A percentile compares a stretch with the other conserved stretches of the same genome.
These are phyloP conservation scores for Perccottus glenii DNA, from an alignment of 2,113 vertebrate species.

Conservation along the genomic window DNA sequence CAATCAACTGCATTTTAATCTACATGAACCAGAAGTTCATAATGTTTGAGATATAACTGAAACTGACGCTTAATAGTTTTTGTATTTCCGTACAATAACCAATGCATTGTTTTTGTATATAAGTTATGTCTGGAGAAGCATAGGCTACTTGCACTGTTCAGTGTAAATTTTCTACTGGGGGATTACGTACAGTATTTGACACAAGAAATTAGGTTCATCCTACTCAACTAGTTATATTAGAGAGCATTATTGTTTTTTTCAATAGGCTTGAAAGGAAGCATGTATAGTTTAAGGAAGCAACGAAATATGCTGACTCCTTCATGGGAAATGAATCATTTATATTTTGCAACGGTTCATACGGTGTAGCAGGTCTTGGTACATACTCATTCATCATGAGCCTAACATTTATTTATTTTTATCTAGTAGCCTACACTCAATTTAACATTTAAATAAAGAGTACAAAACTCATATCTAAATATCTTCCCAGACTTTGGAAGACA, in stretches of 20 bases:
- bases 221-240: not conserved
- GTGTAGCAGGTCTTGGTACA: too few species aligned
- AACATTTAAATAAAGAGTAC: not conserved
- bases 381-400: too few species aligned
- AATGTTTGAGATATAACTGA: not conserved
- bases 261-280: not conserved
- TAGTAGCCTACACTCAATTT: not conserved
- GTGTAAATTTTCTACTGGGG: not conserved
- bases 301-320: conserved; percentile 5
- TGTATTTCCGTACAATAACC: too few species aligned
- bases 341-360: not conserved
- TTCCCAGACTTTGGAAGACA: not conserved
- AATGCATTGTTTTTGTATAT: too few species aligned
- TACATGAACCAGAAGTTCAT: not conserved
- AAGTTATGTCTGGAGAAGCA: too few species aligned
- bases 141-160: not conserved
- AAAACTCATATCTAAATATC: not conserved
- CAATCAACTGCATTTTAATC: conserved; percentile 45
- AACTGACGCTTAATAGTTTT: not conserved
- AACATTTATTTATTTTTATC: too few species aligned
- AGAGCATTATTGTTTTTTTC: not conserved
- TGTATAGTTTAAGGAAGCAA: not conserved
- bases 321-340: conserved; percentile 12
- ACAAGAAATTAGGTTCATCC: not conserved
- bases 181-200: not conserved